Percentiles rank a stretch among this genome's conserved stretches.
These are phyloP conservation scores for Acholoe squamosa DNA, from an alignment of 2,888 invertebrate genomes.

Conservation along the genomic window DNA sequence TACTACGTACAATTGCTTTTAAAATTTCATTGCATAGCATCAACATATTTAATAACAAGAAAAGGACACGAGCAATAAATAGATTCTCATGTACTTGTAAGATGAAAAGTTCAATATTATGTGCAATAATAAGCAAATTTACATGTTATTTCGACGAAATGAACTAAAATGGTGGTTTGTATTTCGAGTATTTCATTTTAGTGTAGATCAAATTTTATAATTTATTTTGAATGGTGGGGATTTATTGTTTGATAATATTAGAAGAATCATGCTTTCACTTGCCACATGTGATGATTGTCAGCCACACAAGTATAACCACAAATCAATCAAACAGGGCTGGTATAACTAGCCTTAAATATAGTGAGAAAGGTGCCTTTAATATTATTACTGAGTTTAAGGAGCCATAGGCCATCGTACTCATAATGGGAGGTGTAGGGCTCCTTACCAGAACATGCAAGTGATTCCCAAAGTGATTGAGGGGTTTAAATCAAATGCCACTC, in stretches of 20 bases:
- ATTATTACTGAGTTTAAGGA: not conserved
- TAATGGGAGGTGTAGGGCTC: too few relatives aligned
- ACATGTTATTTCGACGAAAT: too few relatives aligned
- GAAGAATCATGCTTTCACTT: constrained; percentile 31
- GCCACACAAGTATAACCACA: not conserved
- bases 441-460: not conserved
- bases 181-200: not conserved
- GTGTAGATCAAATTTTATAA: constrained; percentile 9
- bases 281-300: not conserved
- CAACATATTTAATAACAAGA: too few relatives aligned
- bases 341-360: not conserved
- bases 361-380: not conserved
- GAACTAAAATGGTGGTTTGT: too few relatives aligned
- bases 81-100: too few relatives aligned
- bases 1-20: too few relatives aligned
- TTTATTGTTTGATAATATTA: not conserved
- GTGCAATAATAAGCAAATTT: too few relatives aligned
- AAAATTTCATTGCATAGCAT: too few relatives aligned
- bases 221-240: constrained; percentile 9
- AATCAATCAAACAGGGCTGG: not conserved
- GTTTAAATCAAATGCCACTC: too few relatives aligned
- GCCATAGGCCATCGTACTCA: not conserved
- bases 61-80: too few relatives aligned
- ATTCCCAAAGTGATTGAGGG: too few relatives aligned
- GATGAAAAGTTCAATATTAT: too few relatives aligned